phyloP scores from a whole-genome alignment of 2,797 vertebrate genomes.

The Mustela erminea region DNA sequence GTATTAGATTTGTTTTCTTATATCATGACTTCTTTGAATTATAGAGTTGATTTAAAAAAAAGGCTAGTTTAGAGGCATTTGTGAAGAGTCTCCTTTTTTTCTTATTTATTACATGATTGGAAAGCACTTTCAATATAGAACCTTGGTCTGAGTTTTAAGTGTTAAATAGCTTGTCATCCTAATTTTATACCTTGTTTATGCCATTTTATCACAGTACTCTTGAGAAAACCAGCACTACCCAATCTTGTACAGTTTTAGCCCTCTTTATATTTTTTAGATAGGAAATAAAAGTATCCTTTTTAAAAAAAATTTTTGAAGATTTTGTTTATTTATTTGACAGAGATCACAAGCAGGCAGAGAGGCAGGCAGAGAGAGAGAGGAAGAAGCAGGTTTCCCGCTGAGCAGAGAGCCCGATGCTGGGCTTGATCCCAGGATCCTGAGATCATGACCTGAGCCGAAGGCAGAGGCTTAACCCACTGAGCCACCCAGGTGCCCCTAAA shows the following conservation, averaged over 20 bases:
- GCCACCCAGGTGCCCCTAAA: too few species aligned
- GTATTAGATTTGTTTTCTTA: slow-evolving; percentile 14
- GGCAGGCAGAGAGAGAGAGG: too few species aligned
- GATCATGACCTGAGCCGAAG: too few species aligned
- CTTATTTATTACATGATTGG: slow-evolving; percentile 23
- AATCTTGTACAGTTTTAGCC: slow-evolving; percentile 8
- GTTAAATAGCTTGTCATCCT: neutral
- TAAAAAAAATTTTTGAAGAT: too few species aligned
- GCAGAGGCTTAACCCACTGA: too few species aligned
- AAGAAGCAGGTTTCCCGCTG: too few species aligned
- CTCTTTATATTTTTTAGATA: slow-evolving; percentile 9
- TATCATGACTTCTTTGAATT: slow-evolving; percentile 2
- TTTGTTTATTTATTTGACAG: too few species aligned
- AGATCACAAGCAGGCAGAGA: too few species aligned
- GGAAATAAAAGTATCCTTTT: slow-evolving; percentile 32
- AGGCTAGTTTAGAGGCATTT: neutral
- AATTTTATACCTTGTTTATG: slow-evolving; percentile 19
- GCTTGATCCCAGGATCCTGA: too few species aligned
- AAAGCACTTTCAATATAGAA: slow-evolving; percentile 15
- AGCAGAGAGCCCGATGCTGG: too few species aligned
- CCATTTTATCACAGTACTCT: neutral
- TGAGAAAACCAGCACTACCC: neutral
- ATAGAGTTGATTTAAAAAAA: neutral
- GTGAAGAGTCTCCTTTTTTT: neutral
- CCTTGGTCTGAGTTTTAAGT: neutral